Percentiles rank a stretch among this genome's conserved stretches.
These are phyloP conservation scores for Pluvialis apricaria DNA, from an alignment of 2,113 vertebrate species.

Conservation along the genomic window DNA sequence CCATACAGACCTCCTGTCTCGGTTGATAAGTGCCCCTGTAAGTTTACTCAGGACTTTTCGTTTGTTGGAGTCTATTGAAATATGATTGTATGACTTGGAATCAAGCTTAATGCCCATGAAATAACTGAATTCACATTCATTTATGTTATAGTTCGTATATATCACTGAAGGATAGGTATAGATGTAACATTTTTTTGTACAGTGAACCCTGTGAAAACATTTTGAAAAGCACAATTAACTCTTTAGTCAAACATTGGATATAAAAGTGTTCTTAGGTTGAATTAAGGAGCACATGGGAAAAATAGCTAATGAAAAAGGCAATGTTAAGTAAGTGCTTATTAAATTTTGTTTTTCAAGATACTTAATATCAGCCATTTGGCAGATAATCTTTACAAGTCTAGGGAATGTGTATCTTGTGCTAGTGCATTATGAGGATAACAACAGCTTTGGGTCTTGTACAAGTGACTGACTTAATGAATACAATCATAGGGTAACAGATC, in stretches of 20 bases:
- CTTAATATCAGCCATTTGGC: neutral
- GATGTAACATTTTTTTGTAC: neutral
- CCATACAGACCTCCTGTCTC: neutral
- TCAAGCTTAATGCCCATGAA: neutral
- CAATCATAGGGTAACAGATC: neutral
- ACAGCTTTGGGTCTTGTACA: neutral
- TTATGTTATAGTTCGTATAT: neutral
- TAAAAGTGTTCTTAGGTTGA: neutral
- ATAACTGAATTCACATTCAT: neutral
- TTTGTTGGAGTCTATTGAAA: neutral
- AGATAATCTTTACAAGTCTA: neutral
- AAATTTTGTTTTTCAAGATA: neutral
- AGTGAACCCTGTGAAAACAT: neutral
- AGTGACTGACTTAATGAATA: neutral
- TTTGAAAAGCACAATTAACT: neutral
- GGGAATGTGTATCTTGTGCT: neutral
- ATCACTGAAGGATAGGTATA: neutral
- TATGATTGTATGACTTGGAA: neutral
- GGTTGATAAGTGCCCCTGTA: neutral
- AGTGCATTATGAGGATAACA: neutral
- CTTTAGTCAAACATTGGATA: neutral
- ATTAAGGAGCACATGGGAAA: neutral
- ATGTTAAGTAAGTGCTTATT: neutral
- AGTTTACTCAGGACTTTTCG: neutral
- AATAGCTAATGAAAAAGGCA: neutral